Evolutionary conservation across 2,797 vertebrate genomes (phyloP).

Genomic region (Phrynocephalus guinanensis): DNA sequence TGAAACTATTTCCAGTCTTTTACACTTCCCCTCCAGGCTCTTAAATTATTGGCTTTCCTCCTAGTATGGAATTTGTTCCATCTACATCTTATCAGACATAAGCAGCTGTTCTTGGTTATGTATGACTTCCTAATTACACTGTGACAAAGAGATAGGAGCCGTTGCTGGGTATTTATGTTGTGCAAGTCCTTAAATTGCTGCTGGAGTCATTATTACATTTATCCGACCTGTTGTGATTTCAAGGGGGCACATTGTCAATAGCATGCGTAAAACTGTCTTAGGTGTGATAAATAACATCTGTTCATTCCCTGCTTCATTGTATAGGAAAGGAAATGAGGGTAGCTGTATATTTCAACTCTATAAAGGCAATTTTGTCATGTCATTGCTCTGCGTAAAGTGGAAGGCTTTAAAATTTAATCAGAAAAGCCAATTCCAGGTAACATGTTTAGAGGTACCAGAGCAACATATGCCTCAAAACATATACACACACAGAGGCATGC

Average conservation of each 20-base stretch:
- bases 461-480: no score
- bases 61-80: not conserved
- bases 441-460: not conserved
- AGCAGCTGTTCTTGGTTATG: slow-evolving; percentile 30
- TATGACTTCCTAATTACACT: slow-evolving; percentile 22
- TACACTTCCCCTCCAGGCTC: not conserved
- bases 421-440: not conserved
- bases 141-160: not conserved
- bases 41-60: slow-evolving; percentile 5
- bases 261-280: slow-evolving; percentile 39
- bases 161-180: not conserved
- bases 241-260: slow-evolving; percentile 7
- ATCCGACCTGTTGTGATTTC: slow-evolving; percentile 31
- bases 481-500: no score
- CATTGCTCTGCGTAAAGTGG: not conserved
- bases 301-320: not conserved
- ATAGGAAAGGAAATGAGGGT: not conserved
- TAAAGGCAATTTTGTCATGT: not conserved
- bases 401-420: not conserved
- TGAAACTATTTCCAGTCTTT: not conserved
- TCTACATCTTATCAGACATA: slow-evolving; percentile 37
- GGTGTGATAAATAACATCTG: slow-evolving; percentile 16
- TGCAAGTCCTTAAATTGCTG: slow-evolving; percentile 7
- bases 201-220: slow-evolving; percentile 1
- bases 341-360: not conserved